These are phyloP conservation scores for Rhopalosiphum padi DNA, from an alignment of 1,140 invertebrate genomes.

Conservation along the genomic window DNA sequence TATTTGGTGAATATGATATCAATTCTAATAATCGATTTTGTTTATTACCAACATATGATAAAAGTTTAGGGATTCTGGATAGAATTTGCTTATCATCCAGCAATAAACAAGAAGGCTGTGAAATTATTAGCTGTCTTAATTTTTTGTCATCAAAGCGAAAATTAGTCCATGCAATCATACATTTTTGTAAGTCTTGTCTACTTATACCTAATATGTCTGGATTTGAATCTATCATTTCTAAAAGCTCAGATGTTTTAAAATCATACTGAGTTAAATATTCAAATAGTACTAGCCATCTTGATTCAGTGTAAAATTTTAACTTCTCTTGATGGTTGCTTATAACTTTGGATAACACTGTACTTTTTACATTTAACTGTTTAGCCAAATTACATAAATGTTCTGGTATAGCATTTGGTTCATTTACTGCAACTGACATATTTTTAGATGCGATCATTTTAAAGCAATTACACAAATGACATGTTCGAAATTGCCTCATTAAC, in stretches of 20 bases:
- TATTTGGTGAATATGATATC: constrained; percentile 49
- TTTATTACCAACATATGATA: constrained; percentile 47
- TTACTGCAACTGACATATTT: background rate
- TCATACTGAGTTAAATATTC: constrained; percentile 51
- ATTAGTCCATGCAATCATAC: constrained; percentile 46
- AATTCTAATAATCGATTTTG: constrained; percentile 43
- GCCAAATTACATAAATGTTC: background rate
- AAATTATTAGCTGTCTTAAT: constrained; percentile 35
- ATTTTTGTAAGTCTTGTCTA: constrained; percentile 39
- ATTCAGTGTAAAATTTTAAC: constrained; percentile 10
- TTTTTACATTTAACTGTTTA: constrained; percentile 33
- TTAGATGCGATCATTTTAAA: background rate
- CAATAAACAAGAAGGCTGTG: constrained; percentile 34
- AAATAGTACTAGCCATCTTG: constrained; percentile 25
- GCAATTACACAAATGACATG: background rate
- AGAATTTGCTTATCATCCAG: background rate
- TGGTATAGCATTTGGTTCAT: background rate
- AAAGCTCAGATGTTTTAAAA: constrained; percentile 40
- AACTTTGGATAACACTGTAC: background rate
- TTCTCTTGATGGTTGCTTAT: constrained; percentile 39
- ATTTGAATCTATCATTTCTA: constrained; percentile 49
- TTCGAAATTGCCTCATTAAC: background rate
- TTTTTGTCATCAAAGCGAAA: constrained; percentile 50
- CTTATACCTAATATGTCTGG: constrained; percentile 45
- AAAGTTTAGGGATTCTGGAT: constrained; percentile 54